These are phyloP conservation scores for Amazona vittata DNA, from an alignment of 2,113 vertebrate genomes.

Conservation along the genomic window DNA sequence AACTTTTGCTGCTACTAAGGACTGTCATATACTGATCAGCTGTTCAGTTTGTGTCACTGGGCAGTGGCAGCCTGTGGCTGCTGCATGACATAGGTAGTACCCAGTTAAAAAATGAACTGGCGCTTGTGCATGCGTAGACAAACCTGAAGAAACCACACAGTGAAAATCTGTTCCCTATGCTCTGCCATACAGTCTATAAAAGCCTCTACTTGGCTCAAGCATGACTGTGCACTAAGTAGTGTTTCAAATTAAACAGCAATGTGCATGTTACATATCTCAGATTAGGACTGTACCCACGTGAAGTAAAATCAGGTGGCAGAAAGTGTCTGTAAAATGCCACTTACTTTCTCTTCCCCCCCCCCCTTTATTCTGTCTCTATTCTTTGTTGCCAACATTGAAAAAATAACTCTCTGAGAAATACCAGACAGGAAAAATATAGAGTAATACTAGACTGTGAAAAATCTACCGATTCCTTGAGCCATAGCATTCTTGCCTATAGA, in stretches of 20 bases:
- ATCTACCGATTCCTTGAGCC: constrained; percentile 28
- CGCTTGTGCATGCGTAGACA: not conserved
- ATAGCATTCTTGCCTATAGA: constrained; percentile 55
- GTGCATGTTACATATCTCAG: constrained; percentile 35
- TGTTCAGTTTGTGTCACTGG: not conserved
- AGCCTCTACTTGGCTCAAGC: constrained; percentile 36
- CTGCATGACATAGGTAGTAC: not conserved
- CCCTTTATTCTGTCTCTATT: not conserved
- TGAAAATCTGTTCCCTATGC: not conserved
- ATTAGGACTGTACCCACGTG: constrained; percentile 54
- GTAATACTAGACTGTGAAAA: constrained; percentile 61
- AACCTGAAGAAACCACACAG: not conserved
- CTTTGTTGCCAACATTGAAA: constrained; percentile 49
- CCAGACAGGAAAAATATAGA: constrained; percentile 23
- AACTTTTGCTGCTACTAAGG: not conserved
- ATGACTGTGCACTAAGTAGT: constrained; percentile 12
- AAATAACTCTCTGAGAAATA: constrained; percentile 38
- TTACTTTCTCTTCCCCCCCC: not conserved
- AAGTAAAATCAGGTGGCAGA: constrained; percentile 63
- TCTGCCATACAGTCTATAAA: not conserved
- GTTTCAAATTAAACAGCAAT: constrained; percentile 56
- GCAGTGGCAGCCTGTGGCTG: not conserved
- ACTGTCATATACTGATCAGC: not conserved
- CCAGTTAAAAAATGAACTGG: not conserved
- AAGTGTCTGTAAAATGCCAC: not conserved